Evolutionary conservation across 2,797 vertebrate genomes (phyloP).

Genomic region (Mastacembelus armatus): DNA sequence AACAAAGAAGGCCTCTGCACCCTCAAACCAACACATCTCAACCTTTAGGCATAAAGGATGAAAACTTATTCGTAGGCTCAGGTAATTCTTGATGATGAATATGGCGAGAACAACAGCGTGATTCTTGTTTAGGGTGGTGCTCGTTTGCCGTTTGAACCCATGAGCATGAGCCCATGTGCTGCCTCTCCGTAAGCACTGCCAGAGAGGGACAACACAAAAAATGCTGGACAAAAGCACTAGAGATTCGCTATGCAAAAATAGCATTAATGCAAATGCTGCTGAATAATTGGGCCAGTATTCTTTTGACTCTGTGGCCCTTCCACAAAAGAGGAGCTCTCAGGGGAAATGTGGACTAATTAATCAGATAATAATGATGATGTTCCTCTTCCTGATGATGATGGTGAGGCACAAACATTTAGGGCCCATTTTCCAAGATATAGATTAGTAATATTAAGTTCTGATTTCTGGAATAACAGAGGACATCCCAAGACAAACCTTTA

Average conservation of each 20-base stretch:
- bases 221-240: slow-evolving; percentile 54
- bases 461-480: slow-evolving; percentile 33
- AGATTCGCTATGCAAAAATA: slow-evolving; percentile 73
- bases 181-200: slow-evolving; percentile 36
- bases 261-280: slow-evolving; percentile 80
- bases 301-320: slow-evolving; percentile 75
- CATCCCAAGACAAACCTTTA: slow-evolving; percentile 49
- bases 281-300: slow-evolving; percentile 77
- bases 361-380: slow-evolving; percentile 83
- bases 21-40: slow-evolving; percentile 1
- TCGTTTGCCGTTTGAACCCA: slow-evolving; percentile 40
- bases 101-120: not conserved
- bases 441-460: slow-evolving; percentile 26
- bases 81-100: not conserved
- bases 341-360: slow-evolving; percentile 81
- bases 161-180: slow-evolving; percentile 32
- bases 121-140: slow-evolving; percentile 24
- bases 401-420: slow-evolving; percentile 63
- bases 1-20: slow-evolving; percentile 29
- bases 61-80: slow-evolving; percentile 7
- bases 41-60: slow-evolving; percentile 7
- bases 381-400: slow-evolving; percentile 64
- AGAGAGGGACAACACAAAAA: slow-evolving; percentile 29
- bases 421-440: slow-evolving; percentile 48
- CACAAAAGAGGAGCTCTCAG: slow-evolving; percentile 71